A percentile compares a stretch with the other conserved stretches of the same genome.
Conservation (phyloP, 92 coral and sea anemone genomes). For the Bergia puertoricense region DNA sequence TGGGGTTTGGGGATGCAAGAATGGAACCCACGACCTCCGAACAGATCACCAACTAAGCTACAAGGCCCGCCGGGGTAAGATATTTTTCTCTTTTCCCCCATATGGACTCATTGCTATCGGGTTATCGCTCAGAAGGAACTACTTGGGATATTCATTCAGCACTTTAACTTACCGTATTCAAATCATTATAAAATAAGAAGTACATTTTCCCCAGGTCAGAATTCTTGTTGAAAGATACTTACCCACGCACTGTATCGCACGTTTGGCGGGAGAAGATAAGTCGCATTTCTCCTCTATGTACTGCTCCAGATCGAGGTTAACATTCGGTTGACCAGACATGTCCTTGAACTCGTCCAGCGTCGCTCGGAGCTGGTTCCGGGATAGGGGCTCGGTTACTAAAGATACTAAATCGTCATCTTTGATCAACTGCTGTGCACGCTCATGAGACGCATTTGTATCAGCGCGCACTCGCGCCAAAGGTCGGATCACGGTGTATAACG, state of each 20-base stretch:
- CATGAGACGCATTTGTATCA: conserved; percentile 56
- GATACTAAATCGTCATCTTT: conserved; percentile 60
- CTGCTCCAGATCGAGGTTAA: conserved; percentile 24
- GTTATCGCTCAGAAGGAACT: no score
- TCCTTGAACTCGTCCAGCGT: conserved; percentile 56
- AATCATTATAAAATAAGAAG: no score
- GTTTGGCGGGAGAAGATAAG: conserved; percentile 24
- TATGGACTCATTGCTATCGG: no score
- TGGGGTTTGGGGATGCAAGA: no score
- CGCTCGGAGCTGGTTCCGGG: conserved; percentile 75
- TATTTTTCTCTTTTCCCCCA: no score
- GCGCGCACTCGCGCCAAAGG: conserved; percentile 66
- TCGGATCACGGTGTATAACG: conserved; percentile 57
- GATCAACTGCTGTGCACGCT: conserved; percentile 62
- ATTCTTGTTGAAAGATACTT: background rate
- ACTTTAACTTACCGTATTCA: no score
- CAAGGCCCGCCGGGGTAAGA: no score
- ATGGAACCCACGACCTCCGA: no score
- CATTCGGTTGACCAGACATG: conserved; percentile 37
- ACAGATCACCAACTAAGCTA: no score
- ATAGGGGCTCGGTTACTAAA: conserved; percentile 66
- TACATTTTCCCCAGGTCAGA: no score
- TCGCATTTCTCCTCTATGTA: conserved; percentile 32
- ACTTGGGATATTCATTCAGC: no score
- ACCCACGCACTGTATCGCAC: conserved; percentile 37